A percentile compares a stretch with the other conserved stretches of the same genome.
Conservation (phyloP, 2,888 invertebrate genomes). For the Eustalomyia histrio region DNA sequence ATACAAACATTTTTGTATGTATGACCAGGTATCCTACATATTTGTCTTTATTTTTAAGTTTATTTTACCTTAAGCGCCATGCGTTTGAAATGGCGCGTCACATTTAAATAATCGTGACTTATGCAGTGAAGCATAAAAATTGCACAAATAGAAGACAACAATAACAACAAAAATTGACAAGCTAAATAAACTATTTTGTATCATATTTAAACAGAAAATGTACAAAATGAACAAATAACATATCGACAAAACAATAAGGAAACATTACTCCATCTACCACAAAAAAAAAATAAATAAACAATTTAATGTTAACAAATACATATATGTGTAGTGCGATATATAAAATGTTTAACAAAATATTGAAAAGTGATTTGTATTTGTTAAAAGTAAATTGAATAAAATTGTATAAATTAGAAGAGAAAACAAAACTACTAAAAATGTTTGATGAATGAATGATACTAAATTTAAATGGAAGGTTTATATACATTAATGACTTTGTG, state of each 20-base stretch:
- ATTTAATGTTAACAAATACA: neutral
- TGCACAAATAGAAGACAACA: conserved; percentile 29
- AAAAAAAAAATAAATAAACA: neutral
- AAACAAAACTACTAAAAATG: neutral
- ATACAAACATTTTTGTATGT: too few species aligned
- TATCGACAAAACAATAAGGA: conserved; percentile 20
- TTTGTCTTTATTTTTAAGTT: conserved; percentile 35
- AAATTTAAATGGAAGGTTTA: conserved; percentile 17
- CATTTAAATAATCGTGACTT: conserved; percentile 68
- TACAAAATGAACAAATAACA: conserved; percentile 23
- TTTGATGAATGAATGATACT: conserved; percentile 4
- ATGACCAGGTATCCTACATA: too few species aligned
- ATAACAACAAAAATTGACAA: conserved; percentile 29
- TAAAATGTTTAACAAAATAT: neutral
- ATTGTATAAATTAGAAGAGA: neutral
- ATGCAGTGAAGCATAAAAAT: conserved; percentile 67
- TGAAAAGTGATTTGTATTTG: neutral
- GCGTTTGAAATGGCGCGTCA: conserved; percentile 65
- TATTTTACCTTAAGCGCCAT: conserved; percentile 64
- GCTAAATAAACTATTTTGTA: neutral
- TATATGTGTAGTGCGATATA: too few species aligned
- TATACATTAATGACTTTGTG: conserved; percentile 7
- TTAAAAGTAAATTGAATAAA: conserved; percentile 13
- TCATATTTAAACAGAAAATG: conserved; percentile 1
- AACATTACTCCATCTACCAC: neutral